These are phyloP conservation scores for Macropus fuliginosus DNA, from an alignment of 2,797 vertebrate genomes.

Conservation along the genomic window DNA sequence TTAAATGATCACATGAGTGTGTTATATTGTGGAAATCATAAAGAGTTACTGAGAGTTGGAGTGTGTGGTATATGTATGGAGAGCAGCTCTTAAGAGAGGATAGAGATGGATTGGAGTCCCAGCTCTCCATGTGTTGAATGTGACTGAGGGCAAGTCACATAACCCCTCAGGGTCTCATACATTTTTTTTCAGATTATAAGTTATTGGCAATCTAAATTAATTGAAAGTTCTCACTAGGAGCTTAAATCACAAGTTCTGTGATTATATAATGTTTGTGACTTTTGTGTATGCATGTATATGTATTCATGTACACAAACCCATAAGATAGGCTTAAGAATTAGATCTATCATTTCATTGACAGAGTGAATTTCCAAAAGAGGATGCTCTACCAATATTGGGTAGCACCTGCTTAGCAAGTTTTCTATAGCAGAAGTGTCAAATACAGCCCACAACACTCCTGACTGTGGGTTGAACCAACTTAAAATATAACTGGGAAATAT, in stretches of 20 bases:
- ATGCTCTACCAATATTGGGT: too few relatives aligned
- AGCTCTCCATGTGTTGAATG: not conserved
- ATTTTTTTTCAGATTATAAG: not conserved
- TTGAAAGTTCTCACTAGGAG: not conserved
- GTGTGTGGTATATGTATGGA: not conserved
- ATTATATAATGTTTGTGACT: not conserved
- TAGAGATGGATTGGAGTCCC: not conserved
- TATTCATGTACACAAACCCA: not conserved
- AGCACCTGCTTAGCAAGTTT: too few relatives aligned
- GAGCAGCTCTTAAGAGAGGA: not conserved
- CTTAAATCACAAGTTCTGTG: not conserved
- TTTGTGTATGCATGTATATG: not conserved
- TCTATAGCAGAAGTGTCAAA: too few relatives aligned
- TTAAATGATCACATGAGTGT: not conserved
- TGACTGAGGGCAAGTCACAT: not conserved
- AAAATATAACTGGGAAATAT: not conserved
- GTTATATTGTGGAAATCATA: not conserved
- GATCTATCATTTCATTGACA: not conserved
- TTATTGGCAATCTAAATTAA: not conserved
- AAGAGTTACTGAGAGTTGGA: not conserved
- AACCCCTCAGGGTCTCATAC: not conserved
- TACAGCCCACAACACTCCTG: not conserved
- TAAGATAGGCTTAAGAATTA: not conserved
- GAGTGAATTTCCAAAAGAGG: too few relatives aligned
- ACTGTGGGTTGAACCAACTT: not conserved